Conservation (phyloP, 2,797 vertebrate species). For the Muscicapa comitata region DNA sequence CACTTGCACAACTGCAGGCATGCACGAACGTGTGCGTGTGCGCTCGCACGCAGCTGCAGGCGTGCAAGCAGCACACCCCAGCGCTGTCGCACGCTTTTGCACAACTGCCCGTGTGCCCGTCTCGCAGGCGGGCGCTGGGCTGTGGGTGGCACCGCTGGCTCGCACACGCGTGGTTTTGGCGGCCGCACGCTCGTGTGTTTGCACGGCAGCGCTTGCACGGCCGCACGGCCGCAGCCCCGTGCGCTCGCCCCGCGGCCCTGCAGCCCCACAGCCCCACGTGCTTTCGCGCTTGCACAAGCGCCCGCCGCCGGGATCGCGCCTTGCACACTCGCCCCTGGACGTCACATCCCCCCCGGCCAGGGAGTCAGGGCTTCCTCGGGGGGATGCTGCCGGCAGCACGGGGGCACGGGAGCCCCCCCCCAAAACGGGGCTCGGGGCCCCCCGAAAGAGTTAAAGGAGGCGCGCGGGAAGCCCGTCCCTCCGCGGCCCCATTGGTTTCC, state of each 20-base stretch:
- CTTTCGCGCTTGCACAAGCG: neutral
- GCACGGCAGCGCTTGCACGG: neutral
- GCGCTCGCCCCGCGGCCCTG: neutral
- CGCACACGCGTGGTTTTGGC: neutral
- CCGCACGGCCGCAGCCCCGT: too few species aligned
- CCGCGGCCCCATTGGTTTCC: conserved; percentile 22
- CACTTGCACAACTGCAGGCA: fast-evolving
- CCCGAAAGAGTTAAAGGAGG: conserved; percentile 28
- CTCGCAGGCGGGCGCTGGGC: fast-evolving
- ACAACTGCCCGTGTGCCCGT: fast-evolving
- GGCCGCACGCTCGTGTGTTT: neutral
- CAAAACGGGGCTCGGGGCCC: neutral
- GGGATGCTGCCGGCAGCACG: neutral
- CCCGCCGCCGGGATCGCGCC: neutral
- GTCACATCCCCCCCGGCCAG: neutral
- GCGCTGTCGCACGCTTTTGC: neutral
- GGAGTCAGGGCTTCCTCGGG: neutral
- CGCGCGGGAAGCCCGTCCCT: neutral
- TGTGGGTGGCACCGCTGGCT: neutral
- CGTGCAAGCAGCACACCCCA: neutral
- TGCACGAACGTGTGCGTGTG: fast-evolving
- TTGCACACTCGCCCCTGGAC: neutral
- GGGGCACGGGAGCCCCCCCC: neutral
- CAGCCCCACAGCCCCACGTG: neutral
- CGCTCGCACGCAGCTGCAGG: neutral